phyloP scores from a whole-genome alignment of 30 jellyfish, hydroid and myxozoan genomes.

The Hydractinia symbiolongicarpus region DNA sequence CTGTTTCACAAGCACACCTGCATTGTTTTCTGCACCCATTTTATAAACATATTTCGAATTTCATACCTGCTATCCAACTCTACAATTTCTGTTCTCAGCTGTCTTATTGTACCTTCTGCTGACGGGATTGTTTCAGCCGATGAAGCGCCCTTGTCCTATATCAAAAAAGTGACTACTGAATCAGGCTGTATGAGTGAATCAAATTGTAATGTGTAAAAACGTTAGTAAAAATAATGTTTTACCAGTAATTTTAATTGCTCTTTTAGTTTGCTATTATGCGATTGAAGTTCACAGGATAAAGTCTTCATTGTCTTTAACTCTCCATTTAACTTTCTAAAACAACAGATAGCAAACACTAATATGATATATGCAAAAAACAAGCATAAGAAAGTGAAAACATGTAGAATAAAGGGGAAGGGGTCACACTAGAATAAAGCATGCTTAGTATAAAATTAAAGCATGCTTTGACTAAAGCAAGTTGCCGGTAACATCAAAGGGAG shows the following conservation, averaged over 20 bases:
- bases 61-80: conserved; percentile 74
- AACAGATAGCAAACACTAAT: background rate
- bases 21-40: too few species aligned
- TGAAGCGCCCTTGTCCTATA: too few species aligned
- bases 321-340: conserved; percentile 43
- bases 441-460: too few species aligned
- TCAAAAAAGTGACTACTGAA: too few species aligned
- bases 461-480: too few species aligned
- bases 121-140: conserved; percentile 10
- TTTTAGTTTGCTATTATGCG: conserved; percentile 51
- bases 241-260: conserved; percentile 53
- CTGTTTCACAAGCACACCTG: too few species aligned
- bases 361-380: background rate
- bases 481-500: too few species aligned
- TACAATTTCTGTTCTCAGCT: conserved; percentile 52
- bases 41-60: background rate
- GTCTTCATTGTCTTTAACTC: conserved; percentile 61
- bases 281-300: conserved; percentile 52
- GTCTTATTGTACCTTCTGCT: conserved; percentile 63
- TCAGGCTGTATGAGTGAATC: too few species aligned
- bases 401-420: too few species aligned
- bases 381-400: too few species aligned
- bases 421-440: too few species aligned
- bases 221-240: background rate
- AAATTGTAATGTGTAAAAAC: too few species aligned